These are phyloP conservation scores for Melanerpes aurifrons DNA, from an alignment of 2,113 vertebrate species.

Conservation along the genomic window DNA sequence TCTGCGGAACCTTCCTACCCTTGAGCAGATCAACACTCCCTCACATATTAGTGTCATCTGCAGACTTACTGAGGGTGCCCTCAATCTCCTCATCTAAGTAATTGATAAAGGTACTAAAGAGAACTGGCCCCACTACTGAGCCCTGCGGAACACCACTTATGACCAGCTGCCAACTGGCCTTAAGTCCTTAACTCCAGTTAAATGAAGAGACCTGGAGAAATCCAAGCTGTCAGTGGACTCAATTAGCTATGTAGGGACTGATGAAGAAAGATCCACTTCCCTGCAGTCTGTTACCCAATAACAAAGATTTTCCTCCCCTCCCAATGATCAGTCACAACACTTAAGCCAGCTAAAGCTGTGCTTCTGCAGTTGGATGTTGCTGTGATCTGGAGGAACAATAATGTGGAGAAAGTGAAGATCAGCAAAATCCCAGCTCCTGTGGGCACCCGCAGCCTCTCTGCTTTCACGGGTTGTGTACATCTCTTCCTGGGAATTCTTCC, in stretches of 20 bases:
- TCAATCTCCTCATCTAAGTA: too few relatives aligned
- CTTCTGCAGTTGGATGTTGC: background rate
- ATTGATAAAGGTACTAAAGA: too few relatives aligned
- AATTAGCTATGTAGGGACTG: background rate
- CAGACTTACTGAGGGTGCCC: too few relatives aligned
- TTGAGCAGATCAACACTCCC: too few relatives aligned
- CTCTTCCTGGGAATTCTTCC: background rate
- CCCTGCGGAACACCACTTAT: too few relatives aligned
- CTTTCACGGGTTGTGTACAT: background rate
- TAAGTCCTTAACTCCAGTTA: too few relatives aligned
- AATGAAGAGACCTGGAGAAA: background rate
- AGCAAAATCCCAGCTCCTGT: background rate
- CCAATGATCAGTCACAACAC: background rate
- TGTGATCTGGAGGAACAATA: background rate
- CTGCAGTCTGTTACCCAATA: background rate
- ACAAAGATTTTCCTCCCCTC: background rate
- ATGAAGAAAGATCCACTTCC: background rate
- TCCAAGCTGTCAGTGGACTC: background rate
- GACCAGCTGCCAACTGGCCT: too few relatives aligned
- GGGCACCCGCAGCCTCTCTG: background rate
- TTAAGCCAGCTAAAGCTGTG: background rate
- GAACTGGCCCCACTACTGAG: too few relatives aligned
- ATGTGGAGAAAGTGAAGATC: background rate
- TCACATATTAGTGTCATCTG: too few relatives aligned
- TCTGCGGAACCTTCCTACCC: too few relatives aligned